Conservation (phyloP, 1,140 invertebrate species). For the Lordiphosa mommai region DNA sequence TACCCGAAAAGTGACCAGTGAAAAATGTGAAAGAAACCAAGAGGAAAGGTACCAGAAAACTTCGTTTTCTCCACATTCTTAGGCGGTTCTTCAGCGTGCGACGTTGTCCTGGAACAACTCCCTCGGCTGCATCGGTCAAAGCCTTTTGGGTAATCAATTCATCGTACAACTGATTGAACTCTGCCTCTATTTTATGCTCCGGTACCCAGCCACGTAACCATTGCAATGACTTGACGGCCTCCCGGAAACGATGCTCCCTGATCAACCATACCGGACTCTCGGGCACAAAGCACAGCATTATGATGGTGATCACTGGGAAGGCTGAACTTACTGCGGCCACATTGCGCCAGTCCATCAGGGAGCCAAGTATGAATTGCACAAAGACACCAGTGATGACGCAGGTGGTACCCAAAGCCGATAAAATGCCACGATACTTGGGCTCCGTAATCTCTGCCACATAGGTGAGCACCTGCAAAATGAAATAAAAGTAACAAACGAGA, state of each 20-base stretch:
- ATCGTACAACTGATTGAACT: conserved; percentile 82
- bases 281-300: conserved; percentile 85
- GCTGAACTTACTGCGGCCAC: conserved; percentile 85
- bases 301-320: conserved; percentile 84
- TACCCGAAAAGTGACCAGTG: conserved; percentile 86
- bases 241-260: conserved; percentile 82
- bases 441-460: conserved; percentile 90
- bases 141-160: conserved; percentile 74
- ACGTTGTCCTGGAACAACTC: conserved; percentile 7
- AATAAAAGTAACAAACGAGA: not conserved
- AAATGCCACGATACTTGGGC: conserved; percentile 86
- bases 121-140: conserved; percentile 49
- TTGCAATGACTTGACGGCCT: conserved; percentile 82
- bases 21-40: conserved; percentile 85
- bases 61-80: conserved; percentile 65
- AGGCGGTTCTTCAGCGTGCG: conserved; percentile 37
- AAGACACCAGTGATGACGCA: conserved; percentile 87
- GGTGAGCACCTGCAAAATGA: conserved; percentile 83
- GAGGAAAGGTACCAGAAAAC: conserved; percentile 84
- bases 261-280: conserved; percentile 89
- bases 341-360: conserved; percentile 85
- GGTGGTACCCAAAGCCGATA: conserved; percentile 87
- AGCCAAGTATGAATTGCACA: conserved; percentile 85
- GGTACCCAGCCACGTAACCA: conserved; percentile 86
- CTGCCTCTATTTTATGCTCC: conserved; percentile 81